phyloP scores from a whole-genome alignment of 2,888 invertebrate genomes.

The Aelia acuminata region DNA sequence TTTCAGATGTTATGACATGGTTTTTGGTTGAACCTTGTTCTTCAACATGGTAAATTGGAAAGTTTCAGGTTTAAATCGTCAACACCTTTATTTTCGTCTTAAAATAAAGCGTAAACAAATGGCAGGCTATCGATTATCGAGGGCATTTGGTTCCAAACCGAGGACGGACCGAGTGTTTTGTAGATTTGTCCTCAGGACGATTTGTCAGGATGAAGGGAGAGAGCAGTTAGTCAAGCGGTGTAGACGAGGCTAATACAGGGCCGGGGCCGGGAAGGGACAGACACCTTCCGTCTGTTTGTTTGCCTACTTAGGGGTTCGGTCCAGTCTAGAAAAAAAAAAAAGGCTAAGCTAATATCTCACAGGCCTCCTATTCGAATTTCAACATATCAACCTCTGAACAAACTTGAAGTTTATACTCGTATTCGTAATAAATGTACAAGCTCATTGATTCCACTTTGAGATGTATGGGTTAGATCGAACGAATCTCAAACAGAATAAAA shows the following conservation, averaged over 20 bases:
- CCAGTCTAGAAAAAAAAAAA: not conserved
- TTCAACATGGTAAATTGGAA: not conserved
- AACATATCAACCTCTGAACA: too few relatives aligned
- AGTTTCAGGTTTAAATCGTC: not conserved
- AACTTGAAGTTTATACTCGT: too few relatives aligned
- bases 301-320: not conserved
- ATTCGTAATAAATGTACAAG: too few relatives aligned
- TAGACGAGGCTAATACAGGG: not conserved
- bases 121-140: not conserved
- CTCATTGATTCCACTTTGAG: too few relatives aligned
- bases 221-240: not conserved
- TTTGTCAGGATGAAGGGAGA: not conserved
- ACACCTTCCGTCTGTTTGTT: not conserved
- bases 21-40: too few relatives aligned
- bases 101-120: not conserved
- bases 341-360: not conserved
- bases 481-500: too few relatives aligned
- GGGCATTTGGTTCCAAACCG: not conserved
- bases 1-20: too few relatives aligned
- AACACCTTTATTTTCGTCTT: not conserved
- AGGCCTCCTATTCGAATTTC: not conserved
- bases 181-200: not conserved
- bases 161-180: conserved; percentile 11
- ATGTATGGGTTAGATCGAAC: too few relatives aligned
- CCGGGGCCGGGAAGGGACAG: not conserved